Evolutionary conservation across 2,888 invertebrate genomes (phyloP), one percentile per base, ranked within the genome.

Genomic region (Hyles lineata): DNA sequence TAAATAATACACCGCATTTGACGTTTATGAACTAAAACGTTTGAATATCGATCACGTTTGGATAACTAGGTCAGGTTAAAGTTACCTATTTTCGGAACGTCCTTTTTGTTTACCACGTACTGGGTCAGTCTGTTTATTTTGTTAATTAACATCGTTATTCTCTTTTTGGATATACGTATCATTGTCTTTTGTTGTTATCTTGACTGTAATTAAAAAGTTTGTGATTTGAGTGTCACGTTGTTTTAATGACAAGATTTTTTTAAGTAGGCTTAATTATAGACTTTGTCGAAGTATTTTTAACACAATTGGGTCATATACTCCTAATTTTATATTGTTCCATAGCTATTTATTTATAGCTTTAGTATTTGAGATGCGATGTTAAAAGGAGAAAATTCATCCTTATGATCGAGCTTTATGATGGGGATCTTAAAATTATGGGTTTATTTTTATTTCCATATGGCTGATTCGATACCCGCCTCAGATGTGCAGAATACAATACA

Each of bases 1-100:
- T 67, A 63, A 63, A 63, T 63, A 58, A 72, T 52, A 62, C 43
- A 62, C 23, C 23, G 17, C 35, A 11, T 21, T 67, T 35, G 55
- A 35, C 35, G 35, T 52, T 72, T 63, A 63, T 62, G 55, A 63
- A 61, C 73, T 71, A 59, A 71, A 67, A 71, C 69, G 69, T 43
- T 63, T 69, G 58, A 70, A 29, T 74, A 74, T 74, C 70, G 74
- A 74, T 74, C 72, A 63, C 62, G 69, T 63, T 62, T 63, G 43
- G 58, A 59, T 35, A 72, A 74, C 25, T 74, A 23, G 74, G 72
- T 74, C 74, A 74, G 67, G 72, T 74, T 72, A 74, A 72, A 74
- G 71, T 52, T 70, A 35, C 35, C 73, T 74, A 74, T 74, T 72
- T 74, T 74, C 23, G 70, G 74, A 72, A 72, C 74, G 71, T 73